These are phyloP conservation scores for Otolemur garnettii DNA, from an alignment of 2,113 vertebrate species.

Conservation along the genomic window DNA sequence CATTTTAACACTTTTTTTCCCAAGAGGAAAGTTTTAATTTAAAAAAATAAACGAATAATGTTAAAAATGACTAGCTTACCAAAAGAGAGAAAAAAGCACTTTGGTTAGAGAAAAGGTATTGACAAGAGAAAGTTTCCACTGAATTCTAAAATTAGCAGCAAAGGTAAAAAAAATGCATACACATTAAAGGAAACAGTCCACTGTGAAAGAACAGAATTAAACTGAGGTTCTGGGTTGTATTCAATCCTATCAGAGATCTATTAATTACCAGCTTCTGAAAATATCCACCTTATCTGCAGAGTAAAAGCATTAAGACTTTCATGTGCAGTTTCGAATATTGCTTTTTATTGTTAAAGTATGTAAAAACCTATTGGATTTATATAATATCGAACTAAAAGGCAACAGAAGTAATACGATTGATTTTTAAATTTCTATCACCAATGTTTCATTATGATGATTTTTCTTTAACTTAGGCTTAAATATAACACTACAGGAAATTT, in stretches of 20 bases:
- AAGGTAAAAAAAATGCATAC: neutral
- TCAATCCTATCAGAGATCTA: slow-evolving; percentile 83
- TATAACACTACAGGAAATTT: slow-evolving; percentile 54
- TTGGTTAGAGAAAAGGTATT: slow-evolving; percentile 30
- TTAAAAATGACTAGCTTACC: slow-evolving; percentile 32
- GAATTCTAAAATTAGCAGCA: slow-evolving; percentile 57
- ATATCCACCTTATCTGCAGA: slow-evolving; percentile 71
- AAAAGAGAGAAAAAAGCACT: slow-evolving; percentile 41
- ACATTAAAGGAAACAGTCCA: slow-evolving; percentile 52
- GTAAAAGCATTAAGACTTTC: slow-evolving; percentile 64
- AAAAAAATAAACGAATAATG: neutral
- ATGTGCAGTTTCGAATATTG: slow-evolving; percentile 61
- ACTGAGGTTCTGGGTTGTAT: slow-evolving; percentile 47
- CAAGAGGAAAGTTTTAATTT: slow-evolving; percentile 5
- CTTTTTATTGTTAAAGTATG: slow-evolving; percentile 68
- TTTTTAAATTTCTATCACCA: slow-evolving; percentile 68
- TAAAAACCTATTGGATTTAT: slow-evolving; percentile 62
- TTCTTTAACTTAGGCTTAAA: slow-evolving; percentile 64
- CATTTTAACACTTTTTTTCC: neutral
- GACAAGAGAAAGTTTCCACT: slow-evolving; percentile 64
- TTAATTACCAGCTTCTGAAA: slow-evolving; percentile 80
- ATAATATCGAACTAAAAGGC: slow-evolving; percentile 48
- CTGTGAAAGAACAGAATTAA: slow-evolving; percentile 47
- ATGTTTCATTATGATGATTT: slow-evolving; percentile 52
- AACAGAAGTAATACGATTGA: slow-evolving; percentile 62